phyloP scores from a whole-genome alignment of 2,888 invertebrate species.

The Steinernema carpocapsae region DNA sequence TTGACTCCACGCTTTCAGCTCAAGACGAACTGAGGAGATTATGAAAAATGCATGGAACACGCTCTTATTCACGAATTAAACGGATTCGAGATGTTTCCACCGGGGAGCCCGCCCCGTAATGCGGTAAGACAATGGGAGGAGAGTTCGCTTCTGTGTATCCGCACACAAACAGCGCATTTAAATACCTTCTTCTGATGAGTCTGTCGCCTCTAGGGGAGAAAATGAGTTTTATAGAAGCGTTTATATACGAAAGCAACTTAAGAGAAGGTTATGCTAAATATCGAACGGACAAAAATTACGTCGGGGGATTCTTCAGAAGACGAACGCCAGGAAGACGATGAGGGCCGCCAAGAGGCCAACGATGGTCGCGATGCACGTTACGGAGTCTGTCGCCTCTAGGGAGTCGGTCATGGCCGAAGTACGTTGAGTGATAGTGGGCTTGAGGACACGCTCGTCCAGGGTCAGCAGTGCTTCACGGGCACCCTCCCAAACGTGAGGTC shows the following conservation, averaged over 20 bases:
- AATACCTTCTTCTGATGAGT: constrained; percentile 7
- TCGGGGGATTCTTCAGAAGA: background rate
- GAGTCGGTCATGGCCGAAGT: background rate
- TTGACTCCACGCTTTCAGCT: no score
- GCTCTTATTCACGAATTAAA: no score
- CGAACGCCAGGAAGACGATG: background rate
- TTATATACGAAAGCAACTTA: background rate
- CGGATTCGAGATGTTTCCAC: no score
- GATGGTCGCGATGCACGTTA: background rate
- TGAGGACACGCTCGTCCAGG: constrained; percentile 8
- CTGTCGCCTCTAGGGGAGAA: background rate
- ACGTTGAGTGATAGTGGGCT: background rate
- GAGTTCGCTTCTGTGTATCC: background rate
- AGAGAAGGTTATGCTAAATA: background rate
- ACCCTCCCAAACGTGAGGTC: constrained; percentile 56
- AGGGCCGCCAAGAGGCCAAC: background rate
- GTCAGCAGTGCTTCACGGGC: constrained; percentile 53
- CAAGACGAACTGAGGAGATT: no score
- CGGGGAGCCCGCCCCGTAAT: no score
- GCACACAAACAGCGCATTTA: background rate
- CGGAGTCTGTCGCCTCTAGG: no score
- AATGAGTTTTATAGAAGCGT: background rate
- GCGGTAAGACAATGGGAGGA: no score
- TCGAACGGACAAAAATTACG: background rate
- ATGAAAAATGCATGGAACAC: no score